Conservation (phyloP, 1,140 invertebrate species). For the Sinonovacula constricta region DNA sequence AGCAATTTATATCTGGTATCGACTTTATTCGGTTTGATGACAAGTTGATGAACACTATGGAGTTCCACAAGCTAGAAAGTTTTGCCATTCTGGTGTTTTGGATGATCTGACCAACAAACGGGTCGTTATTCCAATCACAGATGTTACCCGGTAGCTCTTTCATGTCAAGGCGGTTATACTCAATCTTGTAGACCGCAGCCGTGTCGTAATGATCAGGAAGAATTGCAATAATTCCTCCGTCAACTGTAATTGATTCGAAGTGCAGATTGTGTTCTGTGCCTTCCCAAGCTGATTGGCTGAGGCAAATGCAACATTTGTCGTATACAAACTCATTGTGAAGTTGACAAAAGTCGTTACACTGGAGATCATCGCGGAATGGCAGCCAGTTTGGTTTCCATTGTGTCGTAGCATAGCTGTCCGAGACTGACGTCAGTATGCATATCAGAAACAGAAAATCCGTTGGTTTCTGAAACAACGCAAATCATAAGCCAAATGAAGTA, state of each 20-base stretch:
- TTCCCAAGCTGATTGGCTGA: neutral
- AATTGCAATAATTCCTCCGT: conserved; percentile 13
- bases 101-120: neutral
- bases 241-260: conserved; percentile 4
- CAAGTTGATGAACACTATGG: conserved; percentile 15
- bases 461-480: too few relatives aligned
- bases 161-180: conserved; percentile 5
- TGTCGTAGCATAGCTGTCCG: too few relatives aligned
- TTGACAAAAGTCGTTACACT: too few relatives aligned
- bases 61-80: neutral
- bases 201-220: neutral
- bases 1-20: conserved; percentile 17
- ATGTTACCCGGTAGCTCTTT: conserved; percentile 43
- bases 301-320: neutral
- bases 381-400: too few relatives aligned
- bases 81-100: neutral
- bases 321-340: neutral
- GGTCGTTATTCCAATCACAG: conserved; percentile 35
- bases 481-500: too few relatives aligned
- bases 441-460: too few relatives aligned
- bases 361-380: too few relatives aligned
- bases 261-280: neutral
- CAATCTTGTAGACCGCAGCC: conserved; percentile 20
- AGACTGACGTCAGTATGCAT: too few relatives aligned
- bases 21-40: conserved; percentile 15